Base-by-base conservation (phyloP, 2,888 invertebrate species). In the Cephus sareptanus region DNA sequence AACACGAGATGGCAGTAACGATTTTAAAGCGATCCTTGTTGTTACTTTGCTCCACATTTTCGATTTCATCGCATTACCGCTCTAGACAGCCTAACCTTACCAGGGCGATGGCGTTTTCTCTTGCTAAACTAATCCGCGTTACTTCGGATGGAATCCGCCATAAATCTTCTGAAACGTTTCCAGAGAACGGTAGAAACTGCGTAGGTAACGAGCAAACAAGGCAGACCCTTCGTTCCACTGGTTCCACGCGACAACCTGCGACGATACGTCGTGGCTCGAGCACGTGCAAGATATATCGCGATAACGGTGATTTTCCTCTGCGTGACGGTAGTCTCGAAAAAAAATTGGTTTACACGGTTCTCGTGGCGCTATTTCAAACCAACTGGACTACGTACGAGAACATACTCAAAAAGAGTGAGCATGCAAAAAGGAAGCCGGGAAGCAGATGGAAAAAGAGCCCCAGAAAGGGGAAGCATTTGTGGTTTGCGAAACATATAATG, bases 141-240 rank as follows among this genome's bases (percentile, higher is more conserved):
- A 56, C 56, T 56, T 56, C 56, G 56, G 9, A 56, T 56, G 56
- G 9, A 56, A 56, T 56, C 71, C 71, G 13, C 31, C 71, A 71
- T 71, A 71, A 71, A 71, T 71, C 31, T 71, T 34, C 6, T 31
- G 12, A 9, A 71, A 71, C 71, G 33, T 23, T 31, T 31, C 13
- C 33, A 11, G 70, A 71, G 71, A 31, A 31, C 71, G 31, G 71
- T 31, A 71, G 71, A 12, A 2, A 4, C 31, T 34, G 9, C 12
- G 71, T 31, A 31, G 71, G 71, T 71, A 71, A 71, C 71, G 71
- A 71, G 71, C 71, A 71, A 71, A 71, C 71, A 71, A 31, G 71
- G 71, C 71, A 31, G 74, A 30, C 74, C 74, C 37, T 37, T 11
- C 34, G 74, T 30, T 74, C 12, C 74, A 35, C 35, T 34, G 71